Base-by-base conservation (phyloP, 2,888 invertebrate species). In the Lasius fuliginosus region DNA sequence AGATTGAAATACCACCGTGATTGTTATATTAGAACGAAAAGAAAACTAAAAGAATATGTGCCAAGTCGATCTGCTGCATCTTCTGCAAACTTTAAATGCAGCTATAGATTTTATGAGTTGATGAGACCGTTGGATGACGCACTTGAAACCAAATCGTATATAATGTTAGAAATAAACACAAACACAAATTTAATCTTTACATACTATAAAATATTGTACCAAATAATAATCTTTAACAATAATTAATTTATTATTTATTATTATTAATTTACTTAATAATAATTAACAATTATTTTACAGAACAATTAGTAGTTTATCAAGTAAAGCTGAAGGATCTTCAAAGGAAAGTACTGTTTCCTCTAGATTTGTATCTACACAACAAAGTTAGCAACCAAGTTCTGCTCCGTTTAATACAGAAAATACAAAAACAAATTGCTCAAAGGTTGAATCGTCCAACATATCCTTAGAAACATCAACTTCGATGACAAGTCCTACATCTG, bases 1-100 rank as follows among this genome's bases (percentile, higher is more conserved):
- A n/a, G 40, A 23, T 65, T 1, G 40, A 65, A 65, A 23, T 65
- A 65, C 9, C 62, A 62, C 18, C 40, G 64, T 40, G 64, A 40
- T 18, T 64, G n/a, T 12, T 65, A 65, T 1, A 65, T 65, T 40
- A 36, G 64, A 36, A 12, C 40, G 1, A 65, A n/a, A 40, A 65
- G n/a, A 65, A 65, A 65, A 65, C 5, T n/a, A 18, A 64, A 64
- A 62, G 33, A 18, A n/a, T 64, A 64, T 40, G 64, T 65, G 11
- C 64, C 40, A 65, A 65, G 64, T 65, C 40, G 36, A 2, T 64
- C 64, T 4, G 9, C 12, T 36, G 36, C n/a, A 3, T 36, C 40
- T 40, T 65, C 64, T 23, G n/a, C 64, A 40, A 40, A 64, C 9
- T 11, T 36, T 9, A 36, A 36, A 64, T 9, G n/a, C 18, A 64